Evolutionary conservation across 2,113 vertebrate genomes (phyloP).

Genomic region (Oreochromis aureus): DNA sequence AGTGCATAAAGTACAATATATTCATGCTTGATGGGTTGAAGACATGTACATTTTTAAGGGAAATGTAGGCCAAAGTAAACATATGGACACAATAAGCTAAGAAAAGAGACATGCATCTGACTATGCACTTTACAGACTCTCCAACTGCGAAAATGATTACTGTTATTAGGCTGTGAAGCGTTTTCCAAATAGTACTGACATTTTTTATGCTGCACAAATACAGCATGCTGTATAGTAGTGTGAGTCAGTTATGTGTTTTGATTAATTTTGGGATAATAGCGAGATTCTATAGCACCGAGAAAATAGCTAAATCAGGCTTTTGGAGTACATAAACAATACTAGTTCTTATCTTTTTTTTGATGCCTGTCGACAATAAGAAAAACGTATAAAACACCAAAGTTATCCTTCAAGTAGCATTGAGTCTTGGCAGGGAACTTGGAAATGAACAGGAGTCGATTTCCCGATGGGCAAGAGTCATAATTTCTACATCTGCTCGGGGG

Average conservation of each 20-base stretch:
- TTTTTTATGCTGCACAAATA: not conserved
- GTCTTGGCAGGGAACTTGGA: not conserved
- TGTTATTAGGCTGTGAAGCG: not conserved
- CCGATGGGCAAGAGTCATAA: not conserved
- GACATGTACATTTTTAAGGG: not conserved
- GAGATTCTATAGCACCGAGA: not conserved
- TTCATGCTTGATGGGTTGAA: not conserved
- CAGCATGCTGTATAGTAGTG: not conserved
- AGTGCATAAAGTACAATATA: not conserved
- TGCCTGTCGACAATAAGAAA: not conserved
- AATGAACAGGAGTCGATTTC: not conserved
- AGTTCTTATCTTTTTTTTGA: not conserved
- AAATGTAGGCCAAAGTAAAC: not conserved
- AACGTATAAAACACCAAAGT: not conserved
- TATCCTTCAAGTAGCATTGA: not conserved
- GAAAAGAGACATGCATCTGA: not conserved
- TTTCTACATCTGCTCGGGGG: not conserved
- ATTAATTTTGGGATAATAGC: not conserved
- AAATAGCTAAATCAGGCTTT: not conserved
- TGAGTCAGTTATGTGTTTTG: not conserved
- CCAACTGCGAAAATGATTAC: not conserved
- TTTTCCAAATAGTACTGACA: not conserved
- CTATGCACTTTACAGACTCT: not conserved
- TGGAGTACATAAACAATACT: not conserved
- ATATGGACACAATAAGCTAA: not conserved